Conservation (phyloP, 1,140 invertebrate species). For the Anastrepha obliqua region DNA sequence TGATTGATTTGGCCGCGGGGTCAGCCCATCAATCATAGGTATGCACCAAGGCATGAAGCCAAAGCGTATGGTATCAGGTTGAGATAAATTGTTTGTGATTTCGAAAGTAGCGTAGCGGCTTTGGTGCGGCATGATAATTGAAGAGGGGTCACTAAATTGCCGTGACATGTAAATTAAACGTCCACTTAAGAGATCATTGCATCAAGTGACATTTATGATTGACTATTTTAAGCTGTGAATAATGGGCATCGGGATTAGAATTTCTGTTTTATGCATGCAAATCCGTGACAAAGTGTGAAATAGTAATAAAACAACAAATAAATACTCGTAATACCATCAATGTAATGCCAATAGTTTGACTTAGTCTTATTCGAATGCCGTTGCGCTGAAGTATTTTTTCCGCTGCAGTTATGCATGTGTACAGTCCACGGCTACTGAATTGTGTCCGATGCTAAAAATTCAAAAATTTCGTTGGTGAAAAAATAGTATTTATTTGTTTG, state of each 20-base stretch:
- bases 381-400: background rate
- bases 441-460: too few relatives aligned
- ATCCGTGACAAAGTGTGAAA: too few relatives aligned
- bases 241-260: background rate
- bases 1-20: slow-evolving; percentile 46
- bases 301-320: too few relatives aligned
- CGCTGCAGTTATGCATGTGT: background rate
- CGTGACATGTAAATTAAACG: slow-evolving; percentile 36
- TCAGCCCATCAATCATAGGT: slow-evolving; percentile 32
- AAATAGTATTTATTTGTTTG: too few relatives aligned
- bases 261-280: background rate
- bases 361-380: background rate
- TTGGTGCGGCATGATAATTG: background rate
- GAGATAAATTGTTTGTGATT: background rate
- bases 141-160: slow-evolving; percentile 40
- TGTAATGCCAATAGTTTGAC: background rate
- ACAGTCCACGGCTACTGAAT: too few relatives aligned
- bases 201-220: background rate
- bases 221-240: background rate
- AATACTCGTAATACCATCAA: background rate
- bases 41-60: background rate
- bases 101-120: slow-evolving; percentile 15
- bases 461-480: too few relatives aligned
- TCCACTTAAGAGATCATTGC: background rate
- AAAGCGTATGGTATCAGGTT: background rate